phyloP scores from a whole-genome alignment of 2,888 invertebrate species.

The Tanytarsus gracilentus region DNA sequence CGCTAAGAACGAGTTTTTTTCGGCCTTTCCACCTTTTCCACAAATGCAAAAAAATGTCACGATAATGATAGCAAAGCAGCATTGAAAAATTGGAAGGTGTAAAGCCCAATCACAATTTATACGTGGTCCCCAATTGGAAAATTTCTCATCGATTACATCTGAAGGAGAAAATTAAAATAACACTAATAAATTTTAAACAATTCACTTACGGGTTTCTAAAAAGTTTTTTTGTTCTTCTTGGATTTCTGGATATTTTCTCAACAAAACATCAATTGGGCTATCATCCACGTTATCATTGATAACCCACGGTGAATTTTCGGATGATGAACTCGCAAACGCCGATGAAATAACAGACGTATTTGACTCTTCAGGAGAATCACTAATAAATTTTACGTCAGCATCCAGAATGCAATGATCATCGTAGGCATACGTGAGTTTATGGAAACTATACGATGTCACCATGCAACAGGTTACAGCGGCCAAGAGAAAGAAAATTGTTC shows the following conservation, averaged over 20 bases:
- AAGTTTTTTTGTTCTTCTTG: too few relatives aligned
- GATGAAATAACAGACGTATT: neutral
- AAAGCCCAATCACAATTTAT: slow-evolving; percentile 4
- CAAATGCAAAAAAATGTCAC: slow-evolving; percentile 17
- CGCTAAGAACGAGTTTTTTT: slow-evolving; percentile 4
- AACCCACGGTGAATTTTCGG: too few relatives aligned
- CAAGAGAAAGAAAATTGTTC: neutral
- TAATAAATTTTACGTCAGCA: neutral
- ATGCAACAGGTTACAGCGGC: neutral
- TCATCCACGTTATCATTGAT: too few relatives aligned
- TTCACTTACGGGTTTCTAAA: neutral
- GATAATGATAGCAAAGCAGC: slow-evolving; percentile 17
- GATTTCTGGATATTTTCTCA: too few relatives aligned
- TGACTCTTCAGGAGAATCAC: too few relatives aligned
- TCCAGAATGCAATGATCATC: slow-evolving; percentile 6
- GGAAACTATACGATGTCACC: neutral
- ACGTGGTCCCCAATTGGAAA: slow-evolving; percentile 1
- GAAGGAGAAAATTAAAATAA: neutral
- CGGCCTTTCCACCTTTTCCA: slow-evolving; percentile 15
- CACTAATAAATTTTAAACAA: neutral
- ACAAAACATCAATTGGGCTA: too few relatives aligned
- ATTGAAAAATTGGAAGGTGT: slow-evolving; percentile 10
- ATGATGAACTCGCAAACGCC: neutral
- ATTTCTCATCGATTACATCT: neutral
- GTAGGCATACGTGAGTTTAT: neutral